Conservation (phyloP, 2,797 vertebrate genomes). For the Sebastes itinus region DNA sequence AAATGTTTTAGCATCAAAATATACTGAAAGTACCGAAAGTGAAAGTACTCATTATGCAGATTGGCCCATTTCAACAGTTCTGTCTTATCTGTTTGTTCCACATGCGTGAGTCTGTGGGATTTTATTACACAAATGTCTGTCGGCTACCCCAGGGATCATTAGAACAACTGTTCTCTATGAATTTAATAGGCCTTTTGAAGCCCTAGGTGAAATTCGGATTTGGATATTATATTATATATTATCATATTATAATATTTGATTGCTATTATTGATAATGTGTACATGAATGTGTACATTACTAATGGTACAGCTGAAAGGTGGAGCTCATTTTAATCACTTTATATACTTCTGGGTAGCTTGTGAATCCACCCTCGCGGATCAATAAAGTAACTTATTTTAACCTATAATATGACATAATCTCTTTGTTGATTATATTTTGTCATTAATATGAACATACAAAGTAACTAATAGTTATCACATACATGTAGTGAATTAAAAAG, state of each 20-base stretch:
- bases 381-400: neutral
- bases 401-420: neutral
- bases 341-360: neutral
- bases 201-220: too few relatives aligned
- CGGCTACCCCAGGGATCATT: too few relatives aligned
- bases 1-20: neutral
- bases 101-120: too few relatives aligned
- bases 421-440: neutral
- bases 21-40: too few relatives aligned
- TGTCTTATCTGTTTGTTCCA: too few relatives aligned
- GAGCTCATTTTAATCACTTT: too few relatives aligned
- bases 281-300: neutral
- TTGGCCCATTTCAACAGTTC: too few relatives aligned
- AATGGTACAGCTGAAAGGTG: neutral
- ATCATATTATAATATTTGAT: neutral
- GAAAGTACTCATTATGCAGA: too few relatives aligned
- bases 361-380: neutral
- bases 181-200: too few relatives aligned
- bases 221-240: too few relatives aligned
- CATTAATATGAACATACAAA: neutral
- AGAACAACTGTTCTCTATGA: too few relatives aligned
- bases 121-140: too few relatives aligned
- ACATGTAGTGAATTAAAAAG: neutral
- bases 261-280: neutral
- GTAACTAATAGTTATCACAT: neutral